phyloP scores from a whole-genome alignment of 92 coral and sea anemone species.

The Phenganax marumi region DNA sequence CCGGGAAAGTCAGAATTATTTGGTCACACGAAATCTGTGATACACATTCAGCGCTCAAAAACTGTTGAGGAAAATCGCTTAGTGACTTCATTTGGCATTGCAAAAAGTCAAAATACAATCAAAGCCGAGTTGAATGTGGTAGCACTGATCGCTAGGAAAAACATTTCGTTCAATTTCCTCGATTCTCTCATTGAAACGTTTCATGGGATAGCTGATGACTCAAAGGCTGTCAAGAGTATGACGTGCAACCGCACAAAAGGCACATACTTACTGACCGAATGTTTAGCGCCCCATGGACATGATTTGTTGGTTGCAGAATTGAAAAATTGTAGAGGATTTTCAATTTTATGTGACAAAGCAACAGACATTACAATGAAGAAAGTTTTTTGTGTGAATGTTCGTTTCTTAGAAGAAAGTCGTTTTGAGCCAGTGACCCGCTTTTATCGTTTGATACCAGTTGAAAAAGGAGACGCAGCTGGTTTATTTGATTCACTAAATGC shows the following conservation, averaged over 20 bases:
- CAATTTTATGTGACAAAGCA: background rate
- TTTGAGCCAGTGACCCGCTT: background rate
- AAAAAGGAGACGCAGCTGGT: background rate
- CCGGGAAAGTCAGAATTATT: conserved; percentile 19
- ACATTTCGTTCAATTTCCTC: background rate
- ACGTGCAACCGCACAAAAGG: conserved; percentile 23
- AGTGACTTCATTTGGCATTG: conserved; percentile 6
- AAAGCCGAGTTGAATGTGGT: conserved; percentile 23
- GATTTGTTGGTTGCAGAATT: background rate
- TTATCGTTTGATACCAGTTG: conserved; percentile 3
- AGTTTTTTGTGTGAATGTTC: background rate
- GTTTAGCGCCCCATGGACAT: background rate
- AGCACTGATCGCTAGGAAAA: conserved; percentile 12
- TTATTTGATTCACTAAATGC: background rate
- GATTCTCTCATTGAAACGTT: conserved; percentile 6
- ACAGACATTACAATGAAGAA: too few species aligned
- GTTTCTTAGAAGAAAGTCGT: background rate
- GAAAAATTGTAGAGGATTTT: background rate
- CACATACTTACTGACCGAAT: conserved; percentile 7
- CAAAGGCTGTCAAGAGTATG: conserved; percentile 4
- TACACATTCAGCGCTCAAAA: conserved; percentile 5
- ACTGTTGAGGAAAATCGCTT: background rate
- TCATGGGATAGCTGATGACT: conserved; percentile 11
- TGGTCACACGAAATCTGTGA: conserved; percentile 15
- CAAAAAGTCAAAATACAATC: background rate